Evolutionary conservation across 2,113 vertebrate species (phyloP).

Genomic region (Gila orcuttii): DNA sequence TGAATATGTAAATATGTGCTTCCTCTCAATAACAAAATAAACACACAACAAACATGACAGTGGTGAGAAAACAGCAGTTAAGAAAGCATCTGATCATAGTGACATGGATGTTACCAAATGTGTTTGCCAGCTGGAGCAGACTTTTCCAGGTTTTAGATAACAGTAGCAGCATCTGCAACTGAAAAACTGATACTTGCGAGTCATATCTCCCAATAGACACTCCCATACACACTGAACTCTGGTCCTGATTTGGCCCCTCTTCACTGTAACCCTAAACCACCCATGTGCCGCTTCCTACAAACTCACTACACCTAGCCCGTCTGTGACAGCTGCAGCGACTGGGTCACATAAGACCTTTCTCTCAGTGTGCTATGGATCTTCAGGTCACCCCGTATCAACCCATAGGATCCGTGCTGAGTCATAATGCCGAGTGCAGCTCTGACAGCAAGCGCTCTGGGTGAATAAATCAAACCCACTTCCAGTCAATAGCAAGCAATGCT

Average conservation of each 20-base stretch:
- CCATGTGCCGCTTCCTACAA: background rate
- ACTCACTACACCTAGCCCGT: background rate
- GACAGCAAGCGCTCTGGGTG: background rate
- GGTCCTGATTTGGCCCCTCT: constrained; percentile 19
- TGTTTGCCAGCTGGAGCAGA: no score
- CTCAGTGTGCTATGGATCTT: constrained; percentile 37
- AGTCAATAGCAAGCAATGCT: background rate
- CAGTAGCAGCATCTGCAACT: background rate
- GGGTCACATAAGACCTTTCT: constrained; percentile 38
- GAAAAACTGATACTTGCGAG: background rate
- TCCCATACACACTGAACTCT: background rate
- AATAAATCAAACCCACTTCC: constrained; percentile 25
- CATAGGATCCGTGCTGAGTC: constrained; percentile 35
- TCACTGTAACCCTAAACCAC: constrained; percentile 21
- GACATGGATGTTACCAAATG: no score
- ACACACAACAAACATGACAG: background rate
- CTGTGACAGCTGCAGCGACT: constrained; percentile 64
- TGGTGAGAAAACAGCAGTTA: background rate
- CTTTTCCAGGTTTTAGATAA: background rate
- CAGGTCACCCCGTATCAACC: constrained; percentile 34
- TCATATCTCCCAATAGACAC: background rate
- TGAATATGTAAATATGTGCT: background rate
- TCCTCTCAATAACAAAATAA: background rate
- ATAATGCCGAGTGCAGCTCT: constrained; percentile 13
- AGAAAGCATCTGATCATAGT: background rate